A percentile compares a stretch with the other conserved stretches of the same genome.
These are phyloP conservation scores for Eublepharis macularius DNA, from an alignment of 2,113 vertebrate species.

Conservation along the genomic window DNA sequence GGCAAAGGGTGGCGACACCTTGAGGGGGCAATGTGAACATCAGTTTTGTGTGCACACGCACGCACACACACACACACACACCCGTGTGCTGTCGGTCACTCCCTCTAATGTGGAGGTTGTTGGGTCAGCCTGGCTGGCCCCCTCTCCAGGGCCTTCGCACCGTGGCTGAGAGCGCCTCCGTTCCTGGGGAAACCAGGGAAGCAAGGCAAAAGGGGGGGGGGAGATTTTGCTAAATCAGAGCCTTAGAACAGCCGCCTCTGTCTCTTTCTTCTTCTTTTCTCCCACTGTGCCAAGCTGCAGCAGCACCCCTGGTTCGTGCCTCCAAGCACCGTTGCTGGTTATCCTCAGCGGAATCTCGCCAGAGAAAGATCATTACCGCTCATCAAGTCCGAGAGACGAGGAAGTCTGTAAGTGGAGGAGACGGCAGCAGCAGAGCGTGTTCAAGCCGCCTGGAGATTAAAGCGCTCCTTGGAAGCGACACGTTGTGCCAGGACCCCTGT, in stretches of 20 bases:
- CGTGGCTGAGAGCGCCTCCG: too few relatives aligned
- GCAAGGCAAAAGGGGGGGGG: too few relatives aligned
- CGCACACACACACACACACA: too few relatives aligned
- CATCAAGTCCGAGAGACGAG: neutral
- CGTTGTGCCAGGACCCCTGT: neutral
- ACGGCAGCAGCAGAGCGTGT: neutral
- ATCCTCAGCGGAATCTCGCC: neutral
- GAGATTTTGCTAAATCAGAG: neutral
- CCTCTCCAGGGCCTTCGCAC: too few relatives aligned
- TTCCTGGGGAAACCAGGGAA: too few relatives aligned
- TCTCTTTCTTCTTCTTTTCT: neutral
- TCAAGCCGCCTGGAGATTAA: neutral
- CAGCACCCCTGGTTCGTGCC: slow-evolving; percentile 6
- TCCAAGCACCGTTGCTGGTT: neutral
- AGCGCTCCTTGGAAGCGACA: neutral
- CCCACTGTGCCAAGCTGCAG: neutral
- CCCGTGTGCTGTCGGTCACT: too few relatives aligned
- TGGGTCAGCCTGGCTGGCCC: too few relatives aligned
- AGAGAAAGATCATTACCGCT: slow-evolving; percentile 14
- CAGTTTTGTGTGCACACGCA: too few relatives aligned
- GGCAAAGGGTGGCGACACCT: too few relatives aligned
- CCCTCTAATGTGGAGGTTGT: too few relatives aligned
- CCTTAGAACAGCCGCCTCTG: neutral
- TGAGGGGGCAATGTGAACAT: too few relatives aligned
- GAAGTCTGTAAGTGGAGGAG: slow-evolving; percentile 40